Base-by-base conservation (phyloP, 2,888 invertebrate species). In the Stramonita haemastoma region DNA sequence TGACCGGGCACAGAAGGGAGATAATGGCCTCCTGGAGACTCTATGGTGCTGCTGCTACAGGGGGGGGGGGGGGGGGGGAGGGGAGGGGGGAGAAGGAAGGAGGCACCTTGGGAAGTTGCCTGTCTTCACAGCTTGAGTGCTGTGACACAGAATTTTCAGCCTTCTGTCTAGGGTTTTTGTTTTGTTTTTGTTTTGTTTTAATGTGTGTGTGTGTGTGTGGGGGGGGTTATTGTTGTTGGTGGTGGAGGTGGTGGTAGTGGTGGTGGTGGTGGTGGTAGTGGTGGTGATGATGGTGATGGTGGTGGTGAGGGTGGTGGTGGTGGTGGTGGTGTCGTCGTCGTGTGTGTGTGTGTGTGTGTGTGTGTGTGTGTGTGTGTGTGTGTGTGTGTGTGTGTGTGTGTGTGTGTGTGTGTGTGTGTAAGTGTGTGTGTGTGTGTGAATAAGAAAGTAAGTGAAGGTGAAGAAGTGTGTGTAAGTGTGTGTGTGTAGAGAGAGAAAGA, bases 331-430 rank as follows among this genome's bases (percentile, higher is more conserved):
- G 79, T 66, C 0, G 32, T 32, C 15, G 79, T 34, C 19, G 79
- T 34, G 4, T 79, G 79, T 15, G 32, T 57, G 34, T 19, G 86
- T 60, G 60, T 66, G 29, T 84, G 36, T 70, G 60, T 32, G 66
- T 66, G 83, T 32, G 60, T 46, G n/a, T n/a, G 34, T 36, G 34
- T 66, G 32, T 66, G 60, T 19, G 83, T 81, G 73, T n/a, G 73
- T 73, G 73, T 73, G 73, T n/a, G 73, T 73, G 73, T 73, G 73
- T 73, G 73, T 73, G 73, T 73, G 73, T 73, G 73, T 73, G 73
- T 73, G 73, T 11, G 73, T 26, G 34, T 22, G 34, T 19, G 86
- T 34, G 34, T 70, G 29, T 84, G 26, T 84, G 60, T 32, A 26
- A 36, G 60, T 60, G 60, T 46, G n/a, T n/a, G 26, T 26, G 26